These are phyloP conservation scores for Trichosurus vulpecula DNA, from an alignment of 2,797 vertebrate genomes.

Conservation along the genomic window DNA sequence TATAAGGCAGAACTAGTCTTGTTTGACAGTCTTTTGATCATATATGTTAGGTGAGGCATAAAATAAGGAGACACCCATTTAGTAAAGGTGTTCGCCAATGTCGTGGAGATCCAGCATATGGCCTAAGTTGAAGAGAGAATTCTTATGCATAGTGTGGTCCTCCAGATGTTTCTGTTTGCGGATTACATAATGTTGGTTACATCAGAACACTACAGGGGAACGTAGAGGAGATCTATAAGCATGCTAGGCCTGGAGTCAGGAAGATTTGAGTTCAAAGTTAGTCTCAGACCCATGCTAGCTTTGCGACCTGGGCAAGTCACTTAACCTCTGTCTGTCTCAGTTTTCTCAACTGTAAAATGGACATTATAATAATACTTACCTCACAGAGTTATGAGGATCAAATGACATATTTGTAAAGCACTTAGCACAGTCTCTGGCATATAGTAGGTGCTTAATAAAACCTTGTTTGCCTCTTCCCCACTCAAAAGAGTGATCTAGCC, in stretches of 20 bases:
- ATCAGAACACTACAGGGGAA: background rate
- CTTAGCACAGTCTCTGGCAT: no score
- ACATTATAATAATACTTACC: no score
- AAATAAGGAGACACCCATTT: background rate
- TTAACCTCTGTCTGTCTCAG: no score
- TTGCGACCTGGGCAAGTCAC: no score
- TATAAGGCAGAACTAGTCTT: background rate
- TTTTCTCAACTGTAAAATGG: no score
- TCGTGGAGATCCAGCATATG: background rate
- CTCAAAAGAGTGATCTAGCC: no score
- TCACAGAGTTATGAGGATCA: no score
- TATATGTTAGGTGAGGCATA: background rate
- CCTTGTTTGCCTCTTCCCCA: no score
- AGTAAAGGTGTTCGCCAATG: background rate
- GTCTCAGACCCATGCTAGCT: no score
- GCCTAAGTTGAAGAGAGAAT: background rate
- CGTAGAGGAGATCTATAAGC: background rate
- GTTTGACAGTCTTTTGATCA: background rate
- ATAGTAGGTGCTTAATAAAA: no score
- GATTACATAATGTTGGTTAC: background rate
- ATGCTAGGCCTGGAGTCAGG: background rate
- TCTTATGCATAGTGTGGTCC: background rate
- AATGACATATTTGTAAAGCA: no score
- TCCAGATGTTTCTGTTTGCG: background rate
- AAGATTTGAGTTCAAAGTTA: background rate